phyloP scores from a whole-genome alignment of 2,888 invertebrate genomes.

The Polia nebulosa region DNA sequence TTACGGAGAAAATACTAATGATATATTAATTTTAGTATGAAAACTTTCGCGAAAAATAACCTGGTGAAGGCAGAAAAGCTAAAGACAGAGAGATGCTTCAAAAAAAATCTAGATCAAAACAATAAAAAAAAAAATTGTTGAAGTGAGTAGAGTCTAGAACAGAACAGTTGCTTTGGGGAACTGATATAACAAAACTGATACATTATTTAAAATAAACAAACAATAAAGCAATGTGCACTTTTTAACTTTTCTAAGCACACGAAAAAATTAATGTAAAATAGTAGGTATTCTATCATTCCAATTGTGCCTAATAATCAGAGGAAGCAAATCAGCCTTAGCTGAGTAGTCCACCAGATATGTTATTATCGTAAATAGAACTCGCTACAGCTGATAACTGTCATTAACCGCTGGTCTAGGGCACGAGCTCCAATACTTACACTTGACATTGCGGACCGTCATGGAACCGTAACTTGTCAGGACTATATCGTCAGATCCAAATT shows the following conservation, averaged over 20 bases:
- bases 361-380: neutral
- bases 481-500: too few species aligned
- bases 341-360: neutral
- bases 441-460: neutral
- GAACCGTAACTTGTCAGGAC: neutral
- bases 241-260: neutral
- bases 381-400: neutral
- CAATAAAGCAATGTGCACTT: neutral
- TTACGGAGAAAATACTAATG: slow-evolving; percentile 48
- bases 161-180: too few species aligned
- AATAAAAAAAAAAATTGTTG: neutral
- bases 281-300: neutral
- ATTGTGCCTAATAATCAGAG: neutral
- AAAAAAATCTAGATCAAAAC: neutral
- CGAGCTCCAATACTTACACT: neutral
- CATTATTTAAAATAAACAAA: neutral
- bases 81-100: neutral
- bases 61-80: too few species aligned
- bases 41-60: neutral
- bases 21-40: neutral
- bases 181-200: neutral
- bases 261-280: neutral
- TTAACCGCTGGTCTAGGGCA: neutral
- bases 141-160: too few species aligned
- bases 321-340: too few species aligned